phyloP scores from a whole-genome alignment of 92 coral and sea anemone species.

The Porites evermanni region DNA sequence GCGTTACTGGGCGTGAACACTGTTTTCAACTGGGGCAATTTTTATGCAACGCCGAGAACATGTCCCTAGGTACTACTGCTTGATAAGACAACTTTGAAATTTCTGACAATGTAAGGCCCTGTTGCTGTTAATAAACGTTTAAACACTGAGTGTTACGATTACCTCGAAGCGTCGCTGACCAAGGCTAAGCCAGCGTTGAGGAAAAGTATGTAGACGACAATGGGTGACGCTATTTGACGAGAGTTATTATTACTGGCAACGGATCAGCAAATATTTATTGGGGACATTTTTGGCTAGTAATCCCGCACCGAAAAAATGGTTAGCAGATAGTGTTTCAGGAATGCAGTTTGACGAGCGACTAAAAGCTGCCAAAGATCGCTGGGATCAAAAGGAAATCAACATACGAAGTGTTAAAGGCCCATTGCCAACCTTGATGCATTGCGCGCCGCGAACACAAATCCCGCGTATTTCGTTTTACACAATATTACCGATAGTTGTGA shows the following conservation, averaged over 20 bases:
- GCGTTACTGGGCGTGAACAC: slow-evolving; percentile 18
- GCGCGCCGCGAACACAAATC: too few relatives aligned
- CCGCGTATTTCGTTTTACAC: too few relatives aligned
- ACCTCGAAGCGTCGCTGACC: slow-evolving; percentile 3
- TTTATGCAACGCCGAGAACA: slow-evolving; percentile 25
- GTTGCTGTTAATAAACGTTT: neutral
- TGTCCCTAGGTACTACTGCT: slow-evolving; percentile 7
- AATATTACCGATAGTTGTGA: too few relatives aligned
- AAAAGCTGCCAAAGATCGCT: neutral
- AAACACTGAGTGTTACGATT: neutral
- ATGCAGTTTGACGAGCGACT: neutral
- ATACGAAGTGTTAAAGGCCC: slow-evolving; percentile 10
- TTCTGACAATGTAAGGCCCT: slow-evolving; percentile 4
- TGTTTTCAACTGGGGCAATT: slow-evolving; percentile 22
- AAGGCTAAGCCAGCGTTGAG: neutral
- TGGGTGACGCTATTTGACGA: neutral
- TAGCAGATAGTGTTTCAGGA: neutral
- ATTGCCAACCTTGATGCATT: neutral
- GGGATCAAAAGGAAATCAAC: neutral
- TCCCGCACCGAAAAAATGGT: neutral
- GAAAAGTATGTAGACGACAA: neutral
- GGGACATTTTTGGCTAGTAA: neutral
- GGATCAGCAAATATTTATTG: neutral
- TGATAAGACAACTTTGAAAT: neutral
- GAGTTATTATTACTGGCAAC: neutral